Conservation (phyloP, 1,140 invertebrate species). For the Euura lappo region DNA sequence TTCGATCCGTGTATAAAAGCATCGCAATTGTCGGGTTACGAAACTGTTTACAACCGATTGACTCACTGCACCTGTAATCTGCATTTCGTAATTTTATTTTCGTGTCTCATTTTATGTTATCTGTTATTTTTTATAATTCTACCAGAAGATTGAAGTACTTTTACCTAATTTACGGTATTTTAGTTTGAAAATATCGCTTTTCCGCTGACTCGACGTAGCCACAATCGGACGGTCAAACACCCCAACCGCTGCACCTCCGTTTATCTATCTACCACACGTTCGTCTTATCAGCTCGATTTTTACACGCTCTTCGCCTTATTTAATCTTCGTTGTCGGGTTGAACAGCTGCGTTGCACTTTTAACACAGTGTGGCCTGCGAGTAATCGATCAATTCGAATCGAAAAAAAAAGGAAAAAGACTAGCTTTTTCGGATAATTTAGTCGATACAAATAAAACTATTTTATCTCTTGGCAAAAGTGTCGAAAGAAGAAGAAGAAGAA, state of each 20-base stretch:
- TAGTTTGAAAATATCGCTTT: background rate
- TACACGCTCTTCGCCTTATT: background rate
- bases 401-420: too few species aligned
- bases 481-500: background rate
- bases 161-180: too few species aligned
- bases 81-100: too few species aligned
- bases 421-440: background rate
- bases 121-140: too few species aligned
- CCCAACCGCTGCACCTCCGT: background rate
- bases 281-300: background rate
- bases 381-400: too few species aligned
- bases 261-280: background rate
- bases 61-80: too few species aligned
- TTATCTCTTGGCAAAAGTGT: background rate
- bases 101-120: too few species aligned
- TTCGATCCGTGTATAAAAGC: too few species aligned
- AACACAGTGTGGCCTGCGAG: background rate
- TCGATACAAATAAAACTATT: background rate
- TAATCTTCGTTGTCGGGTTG: background rate
- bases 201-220: background rate
- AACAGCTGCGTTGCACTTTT: background rate
- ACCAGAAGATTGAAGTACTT: too few species aligned
- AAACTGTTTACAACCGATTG: too few species aligned
- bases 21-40: too few species aligned
- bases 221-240: constrained; percentile 4